Evolutionary conservation across 2,113 vertebrate genomes (phyloP), one percentile per base, ranked within the genome.

Genomic region (Limnothrissa miodon): DNA sequence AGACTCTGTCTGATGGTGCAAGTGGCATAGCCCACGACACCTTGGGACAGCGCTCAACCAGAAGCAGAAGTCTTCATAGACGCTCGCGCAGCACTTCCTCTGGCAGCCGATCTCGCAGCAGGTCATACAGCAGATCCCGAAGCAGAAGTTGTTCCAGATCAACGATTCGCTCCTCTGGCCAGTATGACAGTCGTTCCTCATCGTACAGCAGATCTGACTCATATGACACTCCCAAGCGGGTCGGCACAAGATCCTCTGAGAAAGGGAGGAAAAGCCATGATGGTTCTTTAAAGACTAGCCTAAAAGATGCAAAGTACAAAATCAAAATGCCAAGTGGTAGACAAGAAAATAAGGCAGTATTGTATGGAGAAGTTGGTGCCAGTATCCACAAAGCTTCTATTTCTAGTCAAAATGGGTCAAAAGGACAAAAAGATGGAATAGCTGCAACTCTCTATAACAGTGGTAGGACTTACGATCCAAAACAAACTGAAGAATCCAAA

Each of bases 121-220:
- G 92, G 2, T 98, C 97, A 0, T 95, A 92, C 21, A 94, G 95
- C 0, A 93, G 91, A 33, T 98, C 98, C 1, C 93, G 90, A 48
- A 98, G 96, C 85, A 95, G 92, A 36, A 97, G 96, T 85, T 90
- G 81, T 1, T 96, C 94, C 0, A 95, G 94, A 84, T 97, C 96
- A 0, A 93, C 88, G 70, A 96, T 96, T 0, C 92, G 92, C 11
- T 96, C 97, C 3, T 88, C 53, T 5, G 83, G 83, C 62, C 93
- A 86, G 44, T 94, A 92, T 84, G 89, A 44, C 70, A 97, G 96
- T 17, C 94, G 92, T 46, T 95, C 89, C 0, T 97, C 96, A 0
- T 96, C 89, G 0, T 93, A 79, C 78, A 97, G 95, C n/a, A 92
- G 92, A 0, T 97, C 97, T 0, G 93, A 95, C 0, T 97, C 96